Evolutionary conservation across 2,113 vertebrate genomes (phyloP).

Genomic region (Ailurus styani): DNA sequence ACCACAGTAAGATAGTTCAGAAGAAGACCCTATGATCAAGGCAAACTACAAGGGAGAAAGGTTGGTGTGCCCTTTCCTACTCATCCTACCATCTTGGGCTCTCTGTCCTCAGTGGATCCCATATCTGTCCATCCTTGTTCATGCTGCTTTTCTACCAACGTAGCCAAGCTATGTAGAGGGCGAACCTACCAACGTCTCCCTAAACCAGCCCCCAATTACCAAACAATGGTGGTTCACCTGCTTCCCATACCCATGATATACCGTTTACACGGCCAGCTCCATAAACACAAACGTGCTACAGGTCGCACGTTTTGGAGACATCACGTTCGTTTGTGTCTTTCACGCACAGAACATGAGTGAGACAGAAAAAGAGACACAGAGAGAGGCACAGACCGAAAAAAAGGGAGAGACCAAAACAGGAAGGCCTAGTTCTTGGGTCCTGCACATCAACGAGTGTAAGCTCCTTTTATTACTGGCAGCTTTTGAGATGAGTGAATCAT

Average conservation of each 20-base stretch:
- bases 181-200: background rate
- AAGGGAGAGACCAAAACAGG: background rate
- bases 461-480: background rate
- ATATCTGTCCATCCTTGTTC: background rate
- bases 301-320: background rate
- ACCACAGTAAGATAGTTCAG: background rate
- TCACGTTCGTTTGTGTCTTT: background rate
- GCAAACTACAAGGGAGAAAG: background rate
- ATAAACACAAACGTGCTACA: background rate
- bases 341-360: background rate
- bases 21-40: background rate
- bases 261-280: background rate
- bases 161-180: background rate
- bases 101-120: background rate
- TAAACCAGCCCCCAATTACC: background rate
- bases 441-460: conserved; percentile 43
- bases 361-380: background rate
- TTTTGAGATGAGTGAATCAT: conserved; percentile 53
- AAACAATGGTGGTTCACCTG: background rate
- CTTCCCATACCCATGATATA: background rate
- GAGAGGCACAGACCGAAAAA: background rate
- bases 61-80: background rate
- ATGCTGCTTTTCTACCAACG: background rate
- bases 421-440: conserved; percentile 19
- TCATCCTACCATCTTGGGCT: background rate